phyloP scores from a whole-genome alignment of 30 jellyfish, hydroid and myxozoan genomes.

The Pelagia noctiluca region DNA sequence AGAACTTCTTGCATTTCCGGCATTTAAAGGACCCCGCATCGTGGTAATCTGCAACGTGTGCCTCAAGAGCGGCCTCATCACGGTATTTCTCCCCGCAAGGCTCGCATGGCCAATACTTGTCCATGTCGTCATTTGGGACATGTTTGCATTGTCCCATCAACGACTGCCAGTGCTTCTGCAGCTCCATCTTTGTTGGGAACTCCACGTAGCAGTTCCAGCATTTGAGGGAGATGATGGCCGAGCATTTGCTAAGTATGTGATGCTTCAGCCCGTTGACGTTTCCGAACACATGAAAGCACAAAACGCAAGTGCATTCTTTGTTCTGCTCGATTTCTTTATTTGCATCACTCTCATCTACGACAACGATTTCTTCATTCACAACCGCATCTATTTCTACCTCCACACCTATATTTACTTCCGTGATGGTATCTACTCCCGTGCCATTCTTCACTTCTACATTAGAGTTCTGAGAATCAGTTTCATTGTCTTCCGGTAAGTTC shows the following conservation, averaged over 20 bases:
- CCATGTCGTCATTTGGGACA: background rate
- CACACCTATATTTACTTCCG: background rate
- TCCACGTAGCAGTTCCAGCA: constrained; percentile 17
- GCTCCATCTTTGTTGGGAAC: background rate
- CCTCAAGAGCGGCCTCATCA: background rate
- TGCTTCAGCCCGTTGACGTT: background rate
- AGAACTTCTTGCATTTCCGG: background rate
- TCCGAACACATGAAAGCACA: background rate
- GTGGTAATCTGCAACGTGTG: background rate
- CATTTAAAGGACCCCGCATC: background rate
- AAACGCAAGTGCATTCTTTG: background rate
- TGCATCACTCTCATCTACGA: background rate
- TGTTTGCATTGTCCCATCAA: background rate
- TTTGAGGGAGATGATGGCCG: background rate
- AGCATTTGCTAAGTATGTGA: background rate
- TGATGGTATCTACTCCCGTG: background rate
- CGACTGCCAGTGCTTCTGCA: background rate
- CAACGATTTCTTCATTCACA: background rate
- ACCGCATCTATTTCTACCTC: background rate
- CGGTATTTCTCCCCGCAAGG: background rate
- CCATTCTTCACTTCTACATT: background rate
- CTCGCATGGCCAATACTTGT: background rate
- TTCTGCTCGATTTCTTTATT: background rate
- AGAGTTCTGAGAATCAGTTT: background rate
- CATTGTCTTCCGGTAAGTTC: background rate